Conservation (phyloP, 2,113 vertebrate genomes). For the Polyodon spathula region DNA sequence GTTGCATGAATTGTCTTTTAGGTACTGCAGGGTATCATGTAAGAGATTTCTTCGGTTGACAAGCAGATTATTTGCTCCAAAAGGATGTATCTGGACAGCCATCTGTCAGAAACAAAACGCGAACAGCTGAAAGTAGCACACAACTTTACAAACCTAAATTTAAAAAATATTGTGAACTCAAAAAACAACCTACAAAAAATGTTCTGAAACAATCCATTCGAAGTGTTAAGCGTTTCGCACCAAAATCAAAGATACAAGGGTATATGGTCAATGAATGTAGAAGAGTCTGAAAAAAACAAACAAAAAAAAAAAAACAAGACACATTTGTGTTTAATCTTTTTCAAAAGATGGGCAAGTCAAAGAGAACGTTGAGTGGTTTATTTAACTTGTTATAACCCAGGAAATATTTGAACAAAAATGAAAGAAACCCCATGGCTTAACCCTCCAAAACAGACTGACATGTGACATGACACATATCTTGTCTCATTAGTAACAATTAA, state of each 20-base stretch:
- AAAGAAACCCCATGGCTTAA: too few relatives aligned
- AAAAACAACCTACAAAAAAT: not conserved
- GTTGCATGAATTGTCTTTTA: not conserved
- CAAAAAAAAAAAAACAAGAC: not conserved
- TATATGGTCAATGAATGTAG: not conserved
- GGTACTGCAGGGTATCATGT: not conserved
- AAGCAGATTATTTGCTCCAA: not conserved
- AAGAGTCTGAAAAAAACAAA: not conserved
- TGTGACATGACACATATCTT: too few relatives aligned
- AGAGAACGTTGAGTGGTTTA: rapidly evolving
- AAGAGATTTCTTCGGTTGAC: not conserved
- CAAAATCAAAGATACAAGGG: not conserved
- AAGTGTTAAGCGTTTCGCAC: not conserved
- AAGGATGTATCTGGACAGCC: not conserved
- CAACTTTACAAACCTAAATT: too few relatives aligned
- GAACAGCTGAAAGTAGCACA: not conserved
- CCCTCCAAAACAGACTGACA: too few relatives aligned
- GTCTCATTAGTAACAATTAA: too few relatives aligned
- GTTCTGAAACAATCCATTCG: not conserved
- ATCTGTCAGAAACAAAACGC: not conserved
- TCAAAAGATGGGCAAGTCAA: rapidly evolving
- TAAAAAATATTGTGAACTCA: too few relatives aligned
- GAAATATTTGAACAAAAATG: too few relatives aligned
- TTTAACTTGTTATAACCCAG: too few relatives aligned
- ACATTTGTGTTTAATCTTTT: not conserved